These are phyloP conservation scores for Cossypha caffra DNA, from an alignment of 2,797 vertebrate genomes.

Conservation along the genomic window DNA sequence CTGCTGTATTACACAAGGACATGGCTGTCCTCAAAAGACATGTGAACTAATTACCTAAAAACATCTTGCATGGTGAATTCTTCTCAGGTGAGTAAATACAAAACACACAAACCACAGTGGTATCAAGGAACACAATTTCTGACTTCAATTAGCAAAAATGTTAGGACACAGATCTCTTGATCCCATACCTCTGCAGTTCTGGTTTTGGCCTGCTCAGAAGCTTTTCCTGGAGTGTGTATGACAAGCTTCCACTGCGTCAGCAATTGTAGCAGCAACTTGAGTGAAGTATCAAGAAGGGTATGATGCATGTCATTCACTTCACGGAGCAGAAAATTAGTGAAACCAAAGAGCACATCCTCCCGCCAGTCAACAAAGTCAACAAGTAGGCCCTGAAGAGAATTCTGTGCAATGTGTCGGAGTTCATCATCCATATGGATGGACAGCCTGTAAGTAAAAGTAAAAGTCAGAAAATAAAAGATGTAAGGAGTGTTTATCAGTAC, in stretches of 20 bases:
- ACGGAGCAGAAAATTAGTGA: constrained; percentile 94
- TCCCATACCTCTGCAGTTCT: constrained; percentile 78
- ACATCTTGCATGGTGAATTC: neutral
- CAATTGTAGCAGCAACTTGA: constrained; percentile 95
- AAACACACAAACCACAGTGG: neutral
- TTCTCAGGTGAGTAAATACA: constrained; percentile 42
- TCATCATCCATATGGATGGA: constrained; percentile 99
- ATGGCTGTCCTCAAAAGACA: constrained; percentile 18
- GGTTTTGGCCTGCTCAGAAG: constrained; percentile 72
- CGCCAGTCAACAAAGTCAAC: constrained; percentile 98
- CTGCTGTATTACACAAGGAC: constrained; percentile 39
- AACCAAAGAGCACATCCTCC: constrained; percentile 96
- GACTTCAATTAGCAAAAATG: neutral
- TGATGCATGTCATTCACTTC: constrained; percentile 96
- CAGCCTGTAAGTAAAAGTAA: constrained; percentile 77
- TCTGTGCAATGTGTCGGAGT: constrained; percentile 95
- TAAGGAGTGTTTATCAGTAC: neutral
- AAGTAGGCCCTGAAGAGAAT: constrained; percentile 94
- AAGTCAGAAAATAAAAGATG: neutral
- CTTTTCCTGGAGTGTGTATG: constrained; percentile 85
- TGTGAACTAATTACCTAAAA: constrained; percentile 31
- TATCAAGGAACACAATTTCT: neutral
- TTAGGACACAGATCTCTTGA: neutral
- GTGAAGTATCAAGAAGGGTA: constrained; percentile 91
- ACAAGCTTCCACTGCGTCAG: constrained; percentile 96